Conservation (phyloP, 1,140 invertebrate species). For the Apis florea region DNA sequence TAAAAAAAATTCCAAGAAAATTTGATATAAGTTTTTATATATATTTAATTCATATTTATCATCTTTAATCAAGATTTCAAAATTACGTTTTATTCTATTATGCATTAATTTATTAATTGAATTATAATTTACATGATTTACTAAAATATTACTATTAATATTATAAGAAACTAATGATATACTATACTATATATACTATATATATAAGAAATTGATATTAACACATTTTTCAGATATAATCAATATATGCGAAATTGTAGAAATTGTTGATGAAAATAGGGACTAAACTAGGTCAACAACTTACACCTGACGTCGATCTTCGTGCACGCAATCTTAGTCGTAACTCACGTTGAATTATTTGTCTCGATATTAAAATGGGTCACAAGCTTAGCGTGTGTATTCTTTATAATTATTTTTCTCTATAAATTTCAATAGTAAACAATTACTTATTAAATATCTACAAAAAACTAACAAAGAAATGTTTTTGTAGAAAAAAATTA, state of each 20-base stretch:
- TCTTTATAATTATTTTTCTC: slow-evolving; percentile 23
- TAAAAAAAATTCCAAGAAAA: neutral
- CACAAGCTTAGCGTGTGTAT: slow-evolving; percentile 11
- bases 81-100: neutral
- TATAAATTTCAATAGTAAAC: neutral
- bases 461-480: neutral
- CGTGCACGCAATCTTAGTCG: slow-evolving; percentile 34
- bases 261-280: slow-evolving; percentile 53
- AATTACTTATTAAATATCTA: neutral
- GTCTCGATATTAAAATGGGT: slow-evolving; percentile 47
- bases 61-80: neutral
- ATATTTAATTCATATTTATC: neutral
- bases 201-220: neutral
- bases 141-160: neutral
- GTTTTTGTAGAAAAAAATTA: too few relatives aligned
- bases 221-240: slow-evolving; percentile 2
- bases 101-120: slow-evolving; percentile 18
- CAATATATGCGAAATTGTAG: slow-evolving; percentile 31
- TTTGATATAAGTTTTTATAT: neutral
- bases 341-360: slow-evolving; percentile 48
- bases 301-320: slow-evolving; percentile 40
- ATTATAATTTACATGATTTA: slow-evolving; percentile 9
- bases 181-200: too few relatives aligned
- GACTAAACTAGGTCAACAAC: slow-evolving; percentile 55
- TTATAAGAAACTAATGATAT: too few relatives aligned